phyloP scores from a whole-genome alignment of 2,888 invertebrate genomes.

The Nemurella pictetii region DNA sequence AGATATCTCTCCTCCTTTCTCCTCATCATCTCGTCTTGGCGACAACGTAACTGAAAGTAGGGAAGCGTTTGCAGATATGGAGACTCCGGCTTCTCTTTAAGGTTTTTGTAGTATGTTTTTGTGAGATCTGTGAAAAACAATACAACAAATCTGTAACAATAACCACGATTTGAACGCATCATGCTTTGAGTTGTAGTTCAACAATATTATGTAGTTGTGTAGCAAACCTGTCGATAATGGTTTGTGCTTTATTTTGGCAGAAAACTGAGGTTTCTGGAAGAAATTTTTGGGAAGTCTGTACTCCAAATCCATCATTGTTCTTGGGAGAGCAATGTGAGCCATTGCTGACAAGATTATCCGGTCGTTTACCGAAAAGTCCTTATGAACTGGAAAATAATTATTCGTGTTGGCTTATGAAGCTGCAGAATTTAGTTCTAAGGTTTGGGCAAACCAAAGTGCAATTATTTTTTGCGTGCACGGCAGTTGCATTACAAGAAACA shows the following conservation, averaged over 20 bases:
- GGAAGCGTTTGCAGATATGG: neutral
- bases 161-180: no score
- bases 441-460: no score
- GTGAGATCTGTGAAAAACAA: neutral
- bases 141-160: no score
- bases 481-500: no score
- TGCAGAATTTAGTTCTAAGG: no score
- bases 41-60: neutral
- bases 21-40: neutral
- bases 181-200: no score
- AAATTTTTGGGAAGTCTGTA: neutral
- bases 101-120: neutral
- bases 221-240: neutral
- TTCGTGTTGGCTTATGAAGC: no score
- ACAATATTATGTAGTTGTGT: neutral
- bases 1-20: neutral
- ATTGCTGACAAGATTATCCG: constrained; percentile 4
- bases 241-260: neutral
- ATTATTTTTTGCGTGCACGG: neutral
- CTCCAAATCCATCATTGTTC: neutral
- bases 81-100: neutral
- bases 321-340: constrained; percentile 1
- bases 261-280: neutral
- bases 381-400: neutral
- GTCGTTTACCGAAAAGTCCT: constrained; percentile 1